A percentile compares a stretch with the other conserved stretches of the same genome.
phyloP scores from a whole-genome alignment of 2,797 vertebrate genomes.

The Emydoidea blandingii region DNA sequence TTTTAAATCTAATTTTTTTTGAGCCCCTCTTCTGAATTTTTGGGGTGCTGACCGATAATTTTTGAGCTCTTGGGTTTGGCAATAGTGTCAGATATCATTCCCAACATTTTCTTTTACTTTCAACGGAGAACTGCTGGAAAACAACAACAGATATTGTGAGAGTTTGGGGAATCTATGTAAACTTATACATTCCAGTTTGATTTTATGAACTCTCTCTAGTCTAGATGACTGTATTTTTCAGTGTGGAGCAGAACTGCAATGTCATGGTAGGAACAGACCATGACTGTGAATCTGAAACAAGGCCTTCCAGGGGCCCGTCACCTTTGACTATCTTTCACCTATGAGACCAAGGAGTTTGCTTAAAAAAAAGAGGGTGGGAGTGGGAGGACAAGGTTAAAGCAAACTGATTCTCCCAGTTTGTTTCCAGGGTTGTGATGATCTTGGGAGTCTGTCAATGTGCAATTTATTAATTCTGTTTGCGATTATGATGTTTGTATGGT shows the following conservation, averaged over 20 bases:
- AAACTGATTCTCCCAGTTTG: not conserved
- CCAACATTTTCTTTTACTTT: not conserved
- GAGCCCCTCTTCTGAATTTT: too few species aligned
- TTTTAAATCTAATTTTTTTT: not conserved
- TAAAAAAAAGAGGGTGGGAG: not conserved
- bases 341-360: not conserved
- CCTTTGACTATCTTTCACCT: not conserved
- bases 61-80: not conserved
- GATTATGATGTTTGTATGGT: not conserved
- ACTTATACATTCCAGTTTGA: not conserved
- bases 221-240: not conserved
- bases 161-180: not conserved
- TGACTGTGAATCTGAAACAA: not conserved
- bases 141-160: not conserved
- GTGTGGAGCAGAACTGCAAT: not conserved
- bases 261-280: not conserved
- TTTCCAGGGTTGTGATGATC: not conserved
- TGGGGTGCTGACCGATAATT: not conserved
- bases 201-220: not conserved
- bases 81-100: not conserved
- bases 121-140: not conserved
- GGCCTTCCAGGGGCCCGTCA: accelerated
- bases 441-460: not conserved
- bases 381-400: not conserved
- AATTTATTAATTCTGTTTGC: not conserved